Percentiles rank a stretch among this genome's conserved stretches.
phyloP scores from a whole-genome alignment of 2,888 invertebrate species.

The Keiferia lycopersicella region DNA sequence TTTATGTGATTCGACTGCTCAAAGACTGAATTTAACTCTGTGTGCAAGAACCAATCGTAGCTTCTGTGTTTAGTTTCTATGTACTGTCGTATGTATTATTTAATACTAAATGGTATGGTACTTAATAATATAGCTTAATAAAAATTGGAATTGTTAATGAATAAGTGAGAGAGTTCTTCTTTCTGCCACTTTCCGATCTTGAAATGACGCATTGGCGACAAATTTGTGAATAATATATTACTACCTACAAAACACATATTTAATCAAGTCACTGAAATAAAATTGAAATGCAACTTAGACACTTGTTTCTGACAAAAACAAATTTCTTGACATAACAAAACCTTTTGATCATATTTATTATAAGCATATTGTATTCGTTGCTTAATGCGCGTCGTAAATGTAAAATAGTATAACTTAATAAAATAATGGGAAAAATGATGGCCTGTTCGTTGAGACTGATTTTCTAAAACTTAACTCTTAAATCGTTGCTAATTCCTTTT shows the following conservation, averaged over 20 bases:
- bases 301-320: not conserved
- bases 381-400: conserved; percentile 45
- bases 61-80: conserved; percentile 42
- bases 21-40: conserved; percentile 70
- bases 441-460: conserved; percentile 81
- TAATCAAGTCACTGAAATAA: not conserved
- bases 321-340: not conserved
- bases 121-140: not conserved
- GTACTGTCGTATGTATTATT: conserved; percentile 36
- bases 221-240: not conserved
- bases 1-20: conserved; percentile 72
- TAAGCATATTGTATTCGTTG: conserved; percentile 38
- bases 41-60: conserved; percentile 59
- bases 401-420: conserved; percentile 56
- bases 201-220: not conserved
- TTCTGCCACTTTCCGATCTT: not conserved
- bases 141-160: not conserved
- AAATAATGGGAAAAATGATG: conserved; percentile 64
- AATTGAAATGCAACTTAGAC: not conserved
- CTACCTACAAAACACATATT: too few relatives aligned
- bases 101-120: conserved; percentile 4
- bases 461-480: conserved; percentile 74
- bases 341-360: conserved; percentile 6
- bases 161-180: not conserved
- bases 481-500: conserved; percentile 52